These are phyloP conservation scores for Mycetomoellerius zeteki DNA, from an alignment of 1,140 invertebrate genomes.

Conservation along the genomic window DNA sequence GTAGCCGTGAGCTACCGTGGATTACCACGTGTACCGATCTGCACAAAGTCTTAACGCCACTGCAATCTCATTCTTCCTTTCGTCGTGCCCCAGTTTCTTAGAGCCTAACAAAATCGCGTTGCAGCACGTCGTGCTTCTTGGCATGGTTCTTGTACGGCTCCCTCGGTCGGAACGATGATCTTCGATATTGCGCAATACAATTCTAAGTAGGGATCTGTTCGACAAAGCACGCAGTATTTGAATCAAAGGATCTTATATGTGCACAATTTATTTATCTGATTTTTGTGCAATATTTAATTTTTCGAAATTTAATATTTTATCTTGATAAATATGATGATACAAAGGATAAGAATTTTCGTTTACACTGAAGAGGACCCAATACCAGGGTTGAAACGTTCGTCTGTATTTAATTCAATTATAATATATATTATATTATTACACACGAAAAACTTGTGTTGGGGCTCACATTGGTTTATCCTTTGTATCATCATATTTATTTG, in stretches of 20 bases:
- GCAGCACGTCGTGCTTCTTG: not conserved
- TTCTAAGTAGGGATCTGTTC: not conserved
- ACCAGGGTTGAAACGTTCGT: no score
- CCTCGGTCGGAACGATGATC: not conserved
- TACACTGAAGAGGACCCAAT: no score
- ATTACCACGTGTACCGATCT: conserved; percentile 7
- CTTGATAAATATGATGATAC: no score
- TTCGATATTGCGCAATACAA: not conserved
- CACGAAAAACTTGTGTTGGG: no score
- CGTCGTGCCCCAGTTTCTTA: conserved; percentile 26
- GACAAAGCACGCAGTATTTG: not conserved
- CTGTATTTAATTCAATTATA: no score
- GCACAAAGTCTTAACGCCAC: not conserved
- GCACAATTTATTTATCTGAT: not conserved
- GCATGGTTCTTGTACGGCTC: not conserved
- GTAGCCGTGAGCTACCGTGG: not conserved
- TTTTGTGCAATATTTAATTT: not conserved
- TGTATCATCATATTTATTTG: no score
- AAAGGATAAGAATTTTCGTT: no score
- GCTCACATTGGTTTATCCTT: no score
- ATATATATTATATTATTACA: no score
- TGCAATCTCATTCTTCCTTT: not conserved
- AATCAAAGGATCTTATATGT: not conserved
- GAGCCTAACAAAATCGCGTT: conserved; percentile 11
- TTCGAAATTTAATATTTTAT: not conserved